Percentiles rank a stretch among this genome's conserved stretches.
phyloP scores from a whole-genome alignment of 1,140 invertebrate genomes.

The Psilanteris sp. region DNA sequence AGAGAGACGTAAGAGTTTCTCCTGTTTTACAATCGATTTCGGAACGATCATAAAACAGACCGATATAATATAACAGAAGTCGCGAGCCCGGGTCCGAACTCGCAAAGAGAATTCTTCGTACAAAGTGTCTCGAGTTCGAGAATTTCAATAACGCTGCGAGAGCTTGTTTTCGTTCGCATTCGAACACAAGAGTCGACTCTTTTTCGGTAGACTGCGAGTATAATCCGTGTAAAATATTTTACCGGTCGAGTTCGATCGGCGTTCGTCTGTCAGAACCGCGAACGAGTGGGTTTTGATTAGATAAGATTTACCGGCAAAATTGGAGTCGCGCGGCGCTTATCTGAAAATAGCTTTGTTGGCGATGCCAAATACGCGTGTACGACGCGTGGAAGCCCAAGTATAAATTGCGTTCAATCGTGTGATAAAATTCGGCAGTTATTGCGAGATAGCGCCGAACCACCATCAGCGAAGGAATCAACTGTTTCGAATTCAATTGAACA shows the following conservation, averaged over 20 bases:
- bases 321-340: too few species aligned
- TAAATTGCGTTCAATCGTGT: too few species aligned
- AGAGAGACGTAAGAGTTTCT: constrained; percentile 34
- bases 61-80: constrained; percentile 20
- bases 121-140: constrained; percentile 7
- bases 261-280: too few species aligned
- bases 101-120: constrained; percentile 21
- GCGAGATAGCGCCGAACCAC: too few species aligned
- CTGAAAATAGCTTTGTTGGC: too few species aligned
- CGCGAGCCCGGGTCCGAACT: constrained; percentile 5
- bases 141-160: constrained; percentile 43
- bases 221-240: constrained; percentile 7
- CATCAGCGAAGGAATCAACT: too few species aligned
- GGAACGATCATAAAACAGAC: constrained; percentile 27
- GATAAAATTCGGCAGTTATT: too few species aligned
- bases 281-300: too few species aligned
- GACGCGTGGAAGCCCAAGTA: too few species aligned
- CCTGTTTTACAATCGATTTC: constrained; percentile 46
- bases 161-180: constrained; percentile 16
- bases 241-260: neutral
- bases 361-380: too few species aligned
- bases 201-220: neutral
- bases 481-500: too few species aligned
- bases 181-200: neutral
- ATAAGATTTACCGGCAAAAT: too few species aligned